phyloP scores from a whole-genome alignment of 2,113 vertebrate genomes.

The Labrus mixtus region DNA sequence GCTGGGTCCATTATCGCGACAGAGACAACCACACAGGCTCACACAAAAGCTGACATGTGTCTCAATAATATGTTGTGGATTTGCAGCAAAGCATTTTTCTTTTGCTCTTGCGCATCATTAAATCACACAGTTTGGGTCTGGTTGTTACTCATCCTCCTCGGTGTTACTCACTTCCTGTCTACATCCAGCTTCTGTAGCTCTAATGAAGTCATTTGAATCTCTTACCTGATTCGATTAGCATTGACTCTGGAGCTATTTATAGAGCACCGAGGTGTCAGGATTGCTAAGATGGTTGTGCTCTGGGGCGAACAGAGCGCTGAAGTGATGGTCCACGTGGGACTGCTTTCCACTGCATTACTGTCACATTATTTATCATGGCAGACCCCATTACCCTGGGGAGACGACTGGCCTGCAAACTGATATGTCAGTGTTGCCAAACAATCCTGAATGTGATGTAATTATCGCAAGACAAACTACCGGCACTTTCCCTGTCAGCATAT shows the following conservation, averaged over 20 bases:
- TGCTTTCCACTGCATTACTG: slow-evolving; percentile 54
- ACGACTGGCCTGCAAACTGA: slow-evolving; percentile 17
- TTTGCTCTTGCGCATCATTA: not conserved
- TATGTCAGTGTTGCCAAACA: slow-evolving; percentile 48
- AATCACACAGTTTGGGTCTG: not conserved
- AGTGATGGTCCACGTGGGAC: slow-evolving; percentile 38
- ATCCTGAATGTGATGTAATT: slow-evolving; percentile 25
- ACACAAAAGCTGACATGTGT: not conserved
- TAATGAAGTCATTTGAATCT: slow-evolving; percentile 60
- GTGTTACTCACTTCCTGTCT: slow-evolving; percentile 7
- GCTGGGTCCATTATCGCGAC: no score
- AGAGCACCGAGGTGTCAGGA: slow-evolving; percentile 43
- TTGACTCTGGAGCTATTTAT: slow-evolving; percentile 64
- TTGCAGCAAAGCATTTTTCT: not conserved
- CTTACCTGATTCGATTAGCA: slow-evolving; percentile 43
- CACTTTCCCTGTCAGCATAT: slow-evolving; percentile 21
- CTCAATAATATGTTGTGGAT: not conserved
- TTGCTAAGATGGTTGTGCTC: slow-evolving; percentile 51
- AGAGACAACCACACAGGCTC: no score
- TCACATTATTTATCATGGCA: slow-evolving; percentile 52
- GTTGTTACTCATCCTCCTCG: slow-evolving; percentile 10
- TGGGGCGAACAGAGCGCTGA: slow-evolving; percentile 37
- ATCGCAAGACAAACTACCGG: slow-evolving; percentile 11
- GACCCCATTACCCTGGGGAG: slow-evolving; percentile 14
- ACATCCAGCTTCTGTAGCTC: slow-evolving; percentile 13